phyloP scores from a whole-genome alignment of 2,113 vertebrate genomes.

The Crotophaga sulcirostris region DNA sequence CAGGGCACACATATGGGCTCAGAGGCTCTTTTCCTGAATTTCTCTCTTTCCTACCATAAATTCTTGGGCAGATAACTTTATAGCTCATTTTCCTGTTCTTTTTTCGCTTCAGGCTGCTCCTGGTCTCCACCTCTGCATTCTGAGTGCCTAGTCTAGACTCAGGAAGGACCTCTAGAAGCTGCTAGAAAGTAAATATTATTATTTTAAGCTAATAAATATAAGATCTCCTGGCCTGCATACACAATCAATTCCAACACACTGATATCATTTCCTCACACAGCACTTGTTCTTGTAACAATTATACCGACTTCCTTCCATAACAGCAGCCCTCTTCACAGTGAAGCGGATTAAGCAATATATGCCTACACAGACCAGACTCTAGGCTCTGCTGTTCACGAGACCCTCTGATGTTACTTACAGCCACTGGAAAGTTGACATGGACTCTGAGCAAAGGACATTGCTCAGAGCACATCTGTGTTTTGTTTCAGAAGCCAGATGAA shows the following conservation, averaged over 20 bases:
- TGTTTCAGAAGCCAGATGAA: neutral
- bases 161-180: neutral
- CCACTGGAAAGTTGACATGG: neutral
- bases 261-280: neutral
- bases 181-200: neutral
- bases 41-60: neutral
- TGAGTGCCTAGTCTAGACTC: neutral
- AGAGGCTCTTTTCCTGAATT: neutral
- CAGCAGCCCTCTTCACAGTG: neutral
- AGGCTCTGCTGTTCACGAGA: too few species aligned
- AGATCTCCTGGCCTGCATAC: neutral
- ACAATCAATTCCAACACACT: neutral
- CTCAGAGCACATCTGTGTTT: fast-evolving
- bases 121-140: neutral
- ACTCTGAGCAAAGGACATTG: fast-evolving
- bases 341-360: neutral
- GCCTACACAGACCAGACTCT: fast-evolving
- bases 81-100: neutral
- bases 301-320: neutral
- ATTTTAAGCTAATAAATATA: neutral
- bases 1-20: fast-evolving
- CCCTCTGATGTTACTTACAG: fast-evolving
- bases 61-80: neutral
- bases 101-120: neutral
- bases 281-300: neutral